Percentiles rank a stretch among this genome's conserved stretches.
Conservation (phyloP, 2,797 vertebrate genomes). For the Coilia nasus region DNA sequence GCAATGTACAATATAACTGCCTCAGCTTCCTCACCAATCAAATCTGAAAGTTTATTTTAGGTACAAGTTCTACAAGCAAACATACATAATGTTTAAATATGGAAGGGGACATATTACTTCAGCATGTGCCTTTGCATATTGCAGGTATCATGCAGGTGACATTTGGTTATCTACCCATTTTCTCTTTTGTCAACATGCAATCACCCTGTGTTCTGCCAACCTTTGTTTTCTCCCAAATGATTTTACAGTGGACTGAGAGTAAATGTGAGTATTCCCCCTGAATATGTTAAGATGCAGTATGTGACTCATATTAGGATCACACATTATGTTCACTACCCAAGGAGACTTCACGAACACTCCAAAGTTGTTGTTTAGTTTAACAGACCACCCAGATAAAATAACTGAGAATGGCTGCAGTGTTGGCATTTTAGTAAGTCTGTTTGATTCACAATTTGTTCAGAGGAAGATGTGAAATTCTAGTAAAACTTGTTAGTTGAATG, state of each 20-base stretch:
- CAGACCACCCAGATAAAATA: neutral
- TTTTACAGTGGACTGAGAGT: neutral
- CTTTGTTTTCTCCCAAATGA: neutral
- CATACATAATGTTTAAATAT: neutral
- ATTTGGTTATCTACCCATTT: neutral
- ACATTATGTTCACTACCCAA: constrained; percentile 33
- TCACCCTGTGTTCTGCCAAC: too few relatives aligned
- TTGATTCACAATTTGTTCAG: constrained; percentile 12
- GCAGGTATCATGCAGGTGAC: too few relatives aligned
- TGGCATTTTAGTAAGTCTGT: constrained; percentile 31
- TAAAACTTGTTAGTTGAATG: constrained; percentile 32
- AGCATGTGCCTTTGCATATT: neutral
- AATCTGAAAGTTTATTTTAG: neutral
- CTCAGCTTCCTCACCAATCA: neutral
- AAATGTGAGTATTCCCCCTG: neutral
- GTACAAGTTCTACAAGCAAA: neutral
- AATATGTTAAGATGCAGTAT: neutral
- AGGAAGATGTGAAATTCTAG: neutral
- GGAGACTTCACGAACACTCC: neutral
- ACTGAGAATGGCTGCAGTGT: constrained; percentile 27
- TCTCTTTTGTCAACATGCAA: neutral
- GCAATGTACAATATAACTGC: neutral
- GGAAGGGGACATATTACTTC: neutral
- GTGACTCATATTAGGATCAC: constrained; percentile 26
- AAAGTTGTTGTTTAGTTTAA: constrained; percentile 29